These are phyloP conservation scores for Drosophila ochracea DNA, from an alignment of 2,888 invertebrate species.

Conservation along the genomic window DNA sequence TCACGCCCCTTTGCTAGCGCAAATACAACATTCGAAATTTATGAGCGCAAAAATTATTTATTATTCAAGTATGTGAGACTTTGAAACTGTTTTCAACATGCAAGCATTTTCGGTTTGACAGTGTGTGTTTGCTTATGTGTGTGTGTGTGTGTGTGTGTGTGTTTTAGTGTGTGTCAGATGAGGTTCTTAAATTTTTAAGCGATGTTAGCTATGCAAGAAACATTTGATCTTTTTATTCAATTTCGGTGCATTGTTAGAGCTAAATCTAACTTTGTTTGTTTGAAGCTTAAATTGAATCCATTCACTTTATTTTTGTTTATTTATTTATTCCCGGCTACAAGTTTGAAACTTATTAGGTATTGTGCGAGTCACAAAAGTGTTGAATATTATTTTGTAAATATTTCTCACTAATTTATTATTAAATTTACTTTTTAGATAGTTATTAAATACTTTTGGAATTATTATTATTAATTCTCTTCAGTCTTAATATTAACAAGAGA, in stretches of 20 bases:
- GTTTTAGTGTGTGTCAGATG: background rate
- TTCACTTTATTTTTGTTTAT: background rate
- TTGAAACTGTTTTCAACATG: slow-evolving; percentile 43
- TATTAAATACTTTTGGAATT: background rate
- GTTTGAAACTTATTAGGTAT: background rate
- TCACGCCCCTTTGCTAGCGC: slow-evolving; percentile 2
- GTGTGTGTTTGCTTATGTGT: slow-evolving; percentile 2
- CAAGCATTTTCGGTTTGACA: slow-evolving; percentile 29
- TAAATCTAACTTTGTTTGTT: background rate
- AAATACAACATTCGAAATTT: slow-evolving; percentile 71
- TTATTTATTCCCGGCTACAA: background rate
- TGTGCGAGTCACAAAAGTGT: background rate
- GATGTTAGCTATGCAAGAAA: slow-evolving; percentile 11
- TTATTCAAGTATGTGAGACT: slow-evolving; percentile 57
- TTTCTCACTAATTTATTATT: background rate
- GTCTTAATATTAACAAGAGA: background rate
- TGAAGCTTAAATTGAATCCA: background rate
- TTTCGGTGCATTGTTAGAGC: background rate
- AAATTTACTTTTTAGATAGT: background rate
- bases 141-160: slow-evolving; percentile 21
- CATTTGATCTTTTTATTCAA: slow-evolving; percentile 4
- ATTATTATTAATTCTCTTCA: background rate
- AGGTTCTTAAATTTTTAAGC: slow-evolving; percentile 27
- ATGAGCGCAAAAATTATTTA: slow-evolving; percentile 80
- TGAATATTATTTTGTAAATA: background rate